Percentiles rank a stretch among this genome's conserved stretches.
Evolutionary conservation across 2,113 vertebrate genomes (phyloP).

Genomic region (Chlorocebus sabaeus): DNA sequence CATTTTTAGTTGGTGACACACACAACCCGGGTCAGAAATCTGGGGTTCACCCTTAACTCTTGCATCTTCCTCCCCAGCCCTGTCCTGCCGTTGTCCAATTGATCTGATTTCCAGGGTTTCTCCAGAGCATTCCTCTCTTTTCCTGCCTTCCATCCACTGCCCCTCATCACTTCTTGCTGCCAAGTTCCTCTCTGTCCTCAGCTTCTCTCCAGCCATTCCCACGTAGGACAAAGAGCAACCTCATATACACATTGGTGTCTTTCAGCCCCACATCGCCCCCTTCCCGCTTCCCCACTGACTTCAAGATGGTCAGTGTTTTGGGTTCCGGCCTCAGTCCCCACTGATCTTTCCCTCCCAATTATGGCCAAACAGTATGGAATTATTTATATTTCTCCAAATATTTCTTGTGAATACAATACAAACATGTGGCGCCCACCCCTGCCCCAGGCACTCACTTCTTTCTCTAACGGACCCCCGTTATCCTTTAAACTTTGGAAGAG

Average conservation of each 20-base stretch:
- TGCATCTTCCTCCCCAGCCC: not conserved
- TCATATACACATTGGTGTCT: not conserved
- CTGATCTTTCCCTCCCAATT: not conserved
- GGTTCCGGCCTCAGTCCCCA: not conserved
- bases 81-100: not conserved
- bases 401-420: not conserved
- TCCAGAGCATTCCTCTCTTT: not conserved
- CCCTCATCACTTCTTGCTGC: not conserved
- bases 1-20: not conserved
- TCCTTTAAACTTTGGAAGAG: not conserved
- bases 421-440: not conserved
- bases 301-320: not conserved
- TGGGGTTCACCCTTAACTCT: not conserved
- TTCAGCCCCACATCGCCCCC: not conserved
- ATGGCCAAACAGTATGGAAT: not conserved
- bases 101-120: not conserved
- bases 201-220: rapidly evolving
- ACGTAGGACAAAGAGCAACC: not conserved
- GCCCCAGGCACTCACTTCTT: not conserved
- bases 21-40: not conserved
- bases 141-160: not conserved
- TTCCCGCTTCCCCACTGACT: not conserved
- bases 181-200: not conserved
- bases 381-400: not conserved
- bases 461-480: not conserved